These are phyloP conservation scores for Malurus leucopterus DNA, from an alignment of 2,797 vertebrate genomes.

Conservation along the genomic window DNA sequence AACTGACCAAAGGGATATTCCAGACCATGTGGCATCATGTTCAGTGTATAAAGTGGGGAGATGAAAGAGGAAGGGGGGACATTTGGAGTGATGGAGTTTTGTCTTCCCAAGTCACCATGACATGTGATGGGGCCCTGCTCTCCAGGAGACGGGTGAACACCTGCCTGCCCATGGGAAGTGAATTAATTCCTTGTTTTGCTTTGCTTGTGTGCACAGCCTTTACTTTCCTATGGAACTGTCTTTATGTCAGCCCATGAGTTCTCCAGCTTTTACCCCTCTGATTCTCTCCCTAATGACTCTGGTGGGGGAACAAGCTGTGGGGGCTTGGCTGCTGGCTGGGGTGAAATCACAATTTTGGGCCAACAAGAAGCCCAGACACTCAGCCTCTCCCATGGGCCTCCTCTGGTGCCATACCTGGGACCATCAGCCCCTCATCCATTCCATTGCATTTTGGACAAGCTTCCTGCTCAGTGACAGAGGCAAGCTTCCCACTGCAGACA, in stretches of 20 bases:
- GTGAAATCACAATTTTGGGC: no score
- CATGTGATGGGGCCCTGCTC: no score
- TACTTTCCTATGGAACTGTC: background rate
- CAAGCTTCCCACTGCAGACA: background rate
- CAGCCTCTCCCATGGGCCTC: background rate
- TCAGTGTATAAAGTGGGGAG: background rate
- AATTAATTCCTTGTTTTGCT: background rate
- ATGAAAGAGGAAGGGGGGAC: background rate
- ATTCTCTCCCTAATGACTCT: background rate
- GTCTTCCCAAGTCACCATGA: background rate
- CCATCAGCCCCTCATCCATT: background rate
- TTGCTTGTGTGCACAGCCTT: background rate
- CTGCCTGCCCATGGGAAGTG: background rate
- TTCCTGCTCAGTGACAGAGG: background rate
- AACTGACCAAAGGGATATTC: background rate
- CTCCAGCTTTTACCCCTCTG: background rate
- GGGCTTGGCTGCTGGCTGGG: background rate
- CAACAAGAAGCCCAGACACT: background rate
- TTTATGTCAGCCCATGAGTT: background rate
- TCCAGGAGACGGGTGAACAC: background rate
- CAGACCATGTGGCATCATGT: background rate
- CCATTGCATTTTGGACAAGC: background rate
- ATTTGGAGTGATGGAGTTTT: background rate
- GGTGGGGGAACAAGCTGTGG: rapidly evolving
- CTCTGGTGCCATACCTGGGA: rapidly evolving